A percentile compares a stretch with the other conserved stretches of the same genome.
Conservation (phyloP, 2,797 vertebrate genomes). For the Lutjanus argentimaculatus region DNA sequence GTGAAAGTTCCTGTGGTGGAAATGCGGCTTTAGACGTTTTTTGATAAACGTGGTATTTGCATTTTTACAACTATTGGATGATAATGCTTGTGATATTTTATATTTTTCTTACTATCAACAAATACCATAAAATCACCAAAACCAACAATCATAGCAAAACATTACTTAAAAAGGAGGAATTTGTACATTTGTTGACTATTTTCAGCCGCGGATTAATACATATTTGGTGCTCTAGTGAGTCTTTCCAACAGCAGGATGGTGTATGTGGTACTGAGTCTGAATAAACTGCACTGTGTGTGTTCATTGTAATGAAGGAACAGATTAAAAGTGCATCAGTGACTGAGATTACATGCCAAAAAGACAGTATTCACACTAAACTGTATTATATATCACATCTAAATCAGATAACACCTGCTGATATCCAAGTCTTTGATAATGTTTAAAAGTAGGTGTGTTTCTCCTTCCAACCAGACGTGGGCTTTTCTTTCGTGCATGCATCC, state of each 20-base stretch:
- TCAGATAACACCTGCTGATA: too few relatives aligned
- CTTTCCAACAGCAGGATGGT: background rate
- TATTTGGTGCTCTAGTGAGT: constrained; percentile 6
- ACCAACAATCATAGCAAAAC: background rate
- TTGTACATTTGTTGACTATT: background rate
- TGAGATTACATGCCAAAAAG: too few relatives aligned
- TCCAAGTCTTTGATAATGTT: too few relatives aligned
- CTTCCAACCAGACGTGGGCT: too few relatives aligned
- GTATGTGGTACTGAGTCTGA: background rate
- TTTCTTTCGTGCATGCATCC: too few relatives aligned
- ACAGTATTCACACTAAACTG: too few relatives aligned
- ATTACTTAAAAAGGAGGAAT: background rate
- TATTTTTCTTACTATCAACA: constrained; percentile 22
- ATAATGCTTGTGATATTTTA: constrained; percentile 24
- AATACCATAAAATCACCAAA: constrained; percentile 28
- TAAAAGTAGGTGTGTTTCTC: too few relatives aligned
- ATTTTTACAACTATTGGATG: constrained; percentile 19
- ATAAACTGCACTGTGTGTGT: background rate
- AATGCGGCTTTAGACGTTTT: background rate
- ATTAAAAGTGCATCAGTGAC: background rate
- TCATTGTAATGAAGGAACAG: background rate
- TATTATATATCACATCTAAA: too few relatives aligned
- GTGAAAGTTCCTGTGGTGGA: too few relatives aligned
- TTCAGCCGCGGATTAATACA: background rate
- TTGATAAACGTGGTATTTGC: constrained; percentile 39